Conservation (phyloP, 2,797 vertebrate species). For the Lateolabrax maculatus region DNA sequence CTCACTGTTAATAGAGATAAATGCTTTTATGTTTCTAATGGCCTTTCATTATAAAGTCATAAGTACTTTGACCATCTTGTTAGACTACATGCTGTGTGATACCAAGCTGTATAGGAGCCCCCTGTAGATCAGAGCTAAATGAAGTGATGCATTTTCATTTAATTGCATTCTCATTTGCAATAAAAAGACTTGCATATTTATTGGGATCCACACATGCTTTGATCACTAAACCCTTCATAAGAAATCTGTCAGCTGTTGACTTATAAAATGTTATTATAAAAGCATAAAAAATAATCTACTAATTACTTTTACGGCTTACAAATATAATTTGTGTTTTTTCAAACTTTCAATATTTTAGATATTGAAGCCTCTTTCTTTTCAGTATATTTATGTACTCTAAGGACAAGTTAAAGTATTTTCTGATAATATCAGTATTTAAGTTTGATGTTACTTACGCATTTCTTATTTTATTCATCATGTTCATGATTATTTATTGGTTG, state of each 20-base stretch:
- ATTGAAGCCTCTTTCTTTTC: not conserved
- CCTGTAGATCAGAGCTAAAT: conserved; percentile 46
- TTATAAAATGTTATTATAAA: conserved; percentile 32
- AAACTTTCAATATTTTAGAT: not conserved
- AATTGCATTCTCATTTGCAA: conserved; percentile 65
- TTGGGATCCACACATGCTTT: conserved; percentile 35
- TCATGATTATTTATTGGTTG: not conserved
- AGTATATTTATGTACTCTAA: not conserved
- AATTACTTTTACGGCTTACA: not conserved
- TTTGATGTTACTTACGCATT: not conserved
- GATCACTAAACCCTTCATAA: conserved; percentile 29
- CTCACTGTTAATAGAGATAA: conserved; percentile 6
- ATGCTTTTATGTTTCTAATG: conserved; percentile 42
- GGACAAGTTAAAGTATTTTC: not conserved
- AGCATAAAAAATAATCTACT: conserved; percentile 41
- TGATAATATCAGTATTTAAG: not conserved
- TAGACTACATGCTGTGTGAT: conserved; percentile 26
- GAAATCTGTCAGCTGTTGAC: conserved; percentile 32
- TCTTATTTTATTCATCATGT: not conserved
- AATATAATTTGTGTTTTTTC: not conserved
- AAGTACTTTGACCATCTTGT: conserved; percentile 46
- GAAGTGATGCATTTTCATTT: conserved; percentile 53
- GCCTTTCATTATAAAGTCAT: conserved; percentile 55
- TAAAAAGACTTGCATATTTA: conserved; percentile 25
- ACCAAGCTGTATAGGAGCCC: conserved; percentile 16